These are phyloP conservation scores for Gopherus evgoodei DNA, from an alignment of 2,113 vertebrate genomes.

Conservation along the genomic window DNA sequence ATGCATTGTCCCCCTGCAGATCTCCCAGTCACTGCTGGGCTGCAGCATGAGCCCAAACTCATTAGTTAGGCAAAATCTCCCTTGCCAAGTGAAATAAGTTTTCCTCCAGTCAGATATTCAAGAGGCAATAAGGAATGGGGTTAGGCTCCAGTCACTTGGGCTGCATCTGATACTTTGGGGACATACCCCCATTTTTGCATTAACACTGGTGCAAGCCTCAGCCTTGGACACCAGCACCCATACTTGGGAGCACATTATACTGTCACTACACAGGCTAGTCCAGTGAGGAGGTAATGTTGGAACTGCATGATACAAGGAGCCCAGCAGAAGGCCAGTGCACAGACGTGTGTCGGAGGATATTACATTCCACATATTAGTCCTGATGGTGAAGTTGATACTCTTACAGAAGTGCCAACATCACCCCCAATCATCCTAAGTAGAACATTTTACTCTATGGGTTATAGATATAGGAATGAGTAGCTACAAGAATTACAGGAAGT, in stretches of 20 bases:
- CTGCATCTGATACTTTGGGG: neutral
- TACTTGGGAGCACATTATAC: neutral
- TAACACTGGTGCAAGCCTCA: neutral
- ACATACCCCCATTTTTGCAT: neutral
- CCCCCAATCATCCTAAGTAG: neutral
- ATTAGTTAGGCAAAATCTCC: neutral
- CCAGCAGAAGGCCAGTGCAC: constrained; percentile 45
- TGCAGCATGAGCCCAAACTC: neutral
- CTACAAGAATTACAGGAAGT: constrained; percentile 48
- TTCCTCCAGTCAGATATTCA: neutral
- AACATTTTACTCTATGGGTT: neutral
- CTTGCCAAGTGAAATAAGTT: neutral
- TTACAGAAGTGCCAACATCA: neutral
- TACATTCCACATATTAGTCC: constrained; percentile 45
- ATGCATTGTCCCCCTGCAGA: fast-evolving
- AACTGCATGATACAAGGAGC: constrained; percentile 57
- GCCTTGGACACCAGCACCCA: neutral
- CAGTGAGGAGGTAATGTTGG: neutral
- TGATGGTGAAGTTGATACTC: neutral
- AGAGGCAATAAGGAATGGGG: fast-evolving
- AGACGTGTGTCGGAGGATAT: constrained; percentile 55
- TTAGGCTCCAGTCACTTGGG: neutral
- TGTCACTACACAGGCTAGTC: neutral
- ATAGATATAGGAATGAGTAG: constrained; percentile 19
- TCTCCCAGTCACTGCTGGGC: neutral